phyloP scores from a whole-genome alignment of 2,113 vertebrate genomes.

The Pandion haliaetus region DNA sequence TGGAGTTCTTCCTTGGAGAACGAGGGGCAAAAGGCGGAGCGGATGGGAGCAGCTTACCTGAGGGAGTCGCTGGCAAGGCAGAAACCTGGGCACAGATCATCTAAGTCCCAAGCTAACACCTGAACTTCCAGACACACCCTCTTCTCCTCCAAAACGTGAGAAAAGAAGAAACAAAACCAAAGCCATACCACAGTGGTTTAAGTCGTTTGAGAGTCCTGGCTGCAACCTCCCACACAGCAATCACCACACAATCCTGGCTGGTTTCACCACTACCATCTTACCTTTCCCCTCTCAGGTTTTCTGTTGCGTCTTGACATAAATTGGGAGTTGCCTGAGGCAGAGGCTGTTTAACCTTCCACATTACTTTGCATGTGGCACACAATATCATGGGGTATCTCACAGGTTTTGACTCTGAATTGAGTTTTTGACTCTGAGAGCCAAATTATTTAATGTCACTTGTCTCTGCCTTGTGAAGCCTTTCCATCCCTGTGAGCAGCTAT shows the following conservation, averaged over 20 bases:
- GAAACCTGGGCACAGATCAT: neutral
- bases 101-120: neutral
- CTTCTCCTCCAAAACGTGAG: neutral
- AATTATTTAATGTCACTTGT: neutral
- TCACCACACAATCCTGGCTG: neutral
- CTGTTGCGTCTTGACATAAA: neutral
- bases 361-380: neutral
- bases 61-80: neutral
- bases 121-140: neutral
- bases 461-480: neutral
- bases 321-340: neutral
- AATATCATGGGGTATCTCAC: neutral
- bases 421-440: neutral
- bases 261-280: neutral
- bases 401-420: neutral
- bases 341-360: neutral
- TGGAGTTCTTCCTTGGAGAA: neutral
- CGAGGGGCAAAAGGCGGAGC: neutral
- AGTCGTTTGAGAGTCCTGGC: neutral
- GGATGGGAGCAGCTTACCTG: neutral
- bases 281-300: neutral
- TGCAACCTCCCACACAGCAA: neutral
- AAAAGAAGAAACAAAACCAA: slow-evolving; percentile 35
- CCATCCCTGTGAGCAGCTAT: neutral
- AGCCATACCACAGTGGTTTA: neutral